Evolutionary conservation across 35 echinoderm and acorn worm genomes (phyloP), one percentile per base, ranked within the genome.

Genomic region (Strongylocentrotus purpuratus): DNA sequence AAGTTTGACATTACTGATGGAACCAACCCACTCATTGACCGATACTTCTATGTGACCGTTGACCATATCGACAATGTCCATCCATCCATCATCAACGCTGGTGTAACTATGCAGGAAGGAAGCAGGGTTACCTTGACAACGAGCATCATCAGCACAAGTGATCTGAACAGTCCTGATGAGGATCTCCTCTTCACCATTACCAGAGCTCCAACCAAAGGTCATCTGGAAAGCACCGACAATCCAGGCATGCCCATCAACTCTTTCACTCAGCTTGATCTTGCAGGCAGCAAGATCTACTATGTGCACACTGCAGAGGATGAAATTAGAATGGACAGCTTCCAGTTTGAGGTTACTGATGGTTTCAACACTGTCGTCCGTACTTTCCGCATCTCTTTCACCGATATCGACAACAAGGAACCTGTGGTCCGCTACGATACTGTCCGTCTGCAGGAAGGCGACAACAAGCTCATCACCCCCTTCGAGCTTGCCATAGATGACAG

Each of bases 1-100:
- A 99, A 98, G 52, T 99, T 99, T 97, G 98, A 99, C 47, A 92
- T 99, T 15, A 99, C 98, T 15, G 98, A 99, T 97, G 98, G 98
- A 32, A 28, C 32, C 7, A 99, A 99, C 85, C 95, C 98, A 47
- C 94, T 96, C 25, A 98, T 99, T 71, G 98, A 99, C 93, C 94
- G 98, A n/a, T 99, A 99, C 91, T 99, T 99, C 97, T 97, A 99
- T 94, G 96, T 99, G 7, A 99, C 94, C 86, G 92, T 99, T 32
- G 96, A 99, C 55, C 48, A 97, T 70, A 93, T 96, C 8, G 98
- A 99, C 71, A 98, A 97, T 71, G 95, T 98, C 15, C 94, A 97
- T 89, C 98, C 98, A 48, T 97, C 96, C 86, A 96, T 99, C 32
- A 96, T 99, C 47, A 99, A 99, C 88, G 97, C 97, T 94, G 98